These are phyloP conservation scores for Cryptoprocta ferox DNA, from an alignment of 2,797 vertebrate genomes.

Conservation along the genomic window DNA sequence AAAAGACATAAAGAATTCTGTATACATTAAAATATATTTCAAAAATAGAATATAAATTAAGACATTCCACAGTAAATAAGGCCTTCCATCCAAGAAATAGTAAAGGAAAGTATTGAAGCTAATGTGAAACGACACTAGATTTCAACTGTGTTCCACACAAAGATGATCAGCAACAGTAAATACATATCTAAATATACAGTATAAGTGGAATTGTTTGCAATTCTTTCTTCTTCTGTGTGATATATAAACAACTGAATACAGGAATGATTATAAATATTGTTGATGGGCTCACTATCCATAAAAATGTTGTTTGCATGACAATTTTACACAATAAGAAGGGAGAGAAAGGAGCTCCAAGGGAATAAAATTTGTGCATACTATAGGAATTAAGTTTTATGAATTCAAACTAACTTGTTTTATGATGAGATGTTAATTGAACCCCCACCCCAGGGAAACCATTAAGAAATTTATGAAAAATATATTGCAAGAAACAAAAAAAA, in stretches of 20 bases:
- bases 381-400: background rate
- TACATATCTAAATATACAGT: background rate
- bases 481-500: background rate
- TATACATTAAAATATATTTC: background rate
- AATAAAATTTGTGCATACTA: background rate
- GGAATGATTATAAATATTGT: background rate
- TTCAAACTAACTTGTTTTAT: background rate
- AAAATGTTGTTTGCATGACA: background rate
- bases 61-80: background rate
- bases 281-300: background rate
- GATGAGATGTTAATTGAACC: background rate
- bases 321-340: background rate
- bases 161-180: background rate
- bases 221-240: background rate
- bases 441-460: background rate
- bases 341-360: background rate
- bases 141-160: background rate
- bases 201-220: background rate
- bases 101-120: background rate
- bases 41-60: background rate
- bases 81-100: background rate
- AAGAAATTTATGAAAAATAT: background rate
- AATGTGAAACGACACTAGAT: background rate
- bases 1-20: background rate
- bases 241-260: background rate